A percentile compares a stretch with the other conserved stretches of the same genome.
phyloP scores from a whole-genome alignment of 2,797 vertebrate species.

The Takifugu rubripes region DNA sequence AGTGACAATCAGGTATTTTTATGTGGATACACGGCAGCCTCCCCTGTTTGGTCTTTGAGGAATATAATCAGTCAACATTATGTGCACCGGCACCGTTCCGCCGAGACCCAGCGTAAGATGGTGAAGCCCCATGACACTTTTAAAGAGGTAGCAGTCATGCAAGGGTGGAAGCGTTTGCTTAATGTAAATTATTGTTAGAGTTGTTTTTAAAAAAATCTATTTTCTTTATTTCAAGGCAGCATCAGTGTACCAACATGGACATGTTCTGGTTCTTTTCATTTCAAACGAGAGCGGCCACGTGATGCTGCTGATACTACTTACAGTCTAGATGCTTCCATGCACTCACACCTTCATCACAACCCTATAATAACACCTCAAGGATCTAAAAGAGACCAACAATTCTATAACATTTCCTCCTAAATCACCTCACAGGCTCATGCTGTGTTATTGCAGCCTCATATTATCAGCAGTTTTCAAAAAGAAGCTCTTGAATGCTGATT shows the following conservation, averaged over 20 bases:
- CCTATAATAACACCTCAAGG: too few relatives aligned
- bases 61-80: slow-evolving; percentile 42
- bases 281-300: not conserved
- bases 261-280: not conserved
- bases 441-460: not conserved
- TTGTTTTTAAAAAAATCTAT: not conserved
- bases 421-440: not conserved
- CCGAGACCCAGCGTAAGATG: slow-evolving; percentile 18
- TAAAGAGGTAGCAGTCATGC: slow-evolving; percentile 18
- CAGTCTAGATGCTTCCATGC: not conserved
- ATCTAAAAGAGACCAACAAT: too few relatives aligned
- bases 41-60: slow-evolving; percentile 15
- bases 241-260: too few relatives aligned
- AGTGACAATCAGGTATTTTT: slow-evolving; percentile 36
- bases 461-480: not conserved
- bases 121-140: slow-evolving; percentile 15
- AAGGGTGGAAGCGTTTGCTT: not conserved
- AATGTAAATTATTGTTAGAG: slow-evolving; percentile 4
- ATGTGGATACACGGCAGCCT: slow-evolving; percentile 32
- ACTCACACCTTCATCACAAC: not conserved
- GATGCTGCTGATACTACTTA: not conserved
- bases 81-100: slow-evolving; percentile 34
- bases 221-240: slow-evolving; percentile 6
- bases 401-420: not conserved
- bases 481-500: too few relatives aligned